These are phyloP conservation scores for Xestia xanthographa DNA, from an alignment of 2,888 invertebrate genomes.

Conservation along the genomic window DNA sequence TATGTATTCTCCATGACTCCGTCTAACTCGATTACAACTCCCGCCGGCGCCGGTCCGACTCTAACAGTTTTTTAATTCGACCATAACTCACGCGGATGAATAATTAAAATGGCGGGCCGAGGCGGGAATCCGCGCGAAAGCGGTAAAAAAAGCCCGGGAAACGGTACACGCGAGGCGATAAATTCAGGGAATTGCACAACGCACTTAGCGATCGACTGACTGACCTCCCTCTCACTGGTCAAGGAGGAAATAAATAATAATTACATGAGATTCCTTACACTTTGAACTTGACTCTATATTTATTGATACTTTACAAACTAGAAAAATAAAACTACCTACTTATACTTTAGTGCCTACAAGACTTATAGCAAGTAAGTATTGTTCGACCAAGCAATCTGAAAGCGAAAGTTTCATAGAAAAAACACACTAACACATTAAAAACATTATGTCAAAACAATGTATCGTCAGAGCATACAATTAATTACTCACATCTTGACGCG, in stretches of 20 bases:
- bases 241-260: slow-evolving; percentile 69
- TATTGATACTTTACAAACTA: not conserved
- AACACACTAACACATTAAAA: not conserved
- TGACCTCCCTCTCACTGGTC: slow-evolving; percentile 72
- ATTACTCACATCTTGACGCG: slow-evolving; percentile 49
- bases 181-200: slow-evolving; percentile 87
- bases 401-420: not conserved
- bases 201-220: slow-evolving; percentile 85
- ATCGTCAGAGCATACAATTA: slow-evolving; percentile 39
- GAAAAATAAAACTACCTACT: not conserved
- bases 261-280: slow-evolving; percentile 51
- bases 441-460: slow-evolving; percentile 36
- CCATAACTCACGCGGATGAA: slow-evolving; percentile 91
- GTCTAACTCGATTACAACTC: slow-evolving; percentile 88
- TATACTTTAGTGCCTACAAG: not conserved
- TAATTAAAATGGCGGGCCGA: slow-evolving; percentile 89
- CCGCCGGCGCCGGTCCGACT: slow-evolving; percentile 88
- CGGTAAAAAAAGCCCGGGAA: slow-evolving; percentile 84
- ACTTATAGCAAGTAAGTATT: not conserved
- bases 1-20: slow-evolving; percentile 88
- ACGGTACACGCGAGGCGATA: slow-evolving; percentile 81
- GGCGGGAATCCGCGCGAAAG: slow-evolving; percentile 84
- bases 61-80: slow-evolving; percentile 91
- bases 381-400: not conserved
- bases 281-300: slow-evolving; percentile 37